Conservation (phyloP, 1,140 invertebrate species). For the Meloidogyne floridensis region DNA sequence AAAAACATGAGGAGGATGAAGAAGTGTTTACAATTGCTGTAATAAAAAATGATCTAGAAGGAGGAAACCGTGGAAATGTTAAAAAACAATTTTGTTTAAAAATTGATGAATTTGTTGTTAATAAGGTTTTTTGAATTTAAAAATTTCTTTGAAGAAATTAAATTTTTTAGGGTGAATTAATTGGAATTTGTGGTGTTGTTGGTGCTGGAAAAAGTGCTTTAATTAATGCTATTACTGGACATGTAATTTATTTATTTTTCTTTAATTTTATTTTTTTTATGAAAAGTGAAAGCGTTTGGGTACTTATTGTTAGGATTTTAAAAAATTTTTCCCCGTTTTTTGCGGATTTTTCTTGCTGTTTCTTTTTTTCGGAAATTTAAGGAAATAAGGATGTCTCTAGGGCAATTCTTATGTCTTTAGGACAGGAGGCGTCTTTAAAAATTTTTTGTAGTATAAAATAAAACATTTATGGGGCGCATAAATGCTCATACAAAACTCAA, state of each 20-base stretch:
- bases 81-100: conserved; percentile 17
- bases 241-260: conserved; percentile 66
- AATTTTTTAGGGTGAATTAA: conserved; percentile 69
- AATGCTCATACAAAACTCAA: no score
- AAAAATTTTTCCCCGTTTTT: no score
- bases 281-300: no score
- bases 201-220: conserved; percentile 76
- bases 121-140: conserved; percentile 11
- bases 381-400: no score
- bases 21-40: not conserved
- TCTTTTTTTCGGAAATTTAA: no score
- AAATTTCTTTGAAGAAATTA: not conserved
- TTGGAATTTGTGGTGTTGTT: conserved; percentile 75
- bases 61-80: not conserved
- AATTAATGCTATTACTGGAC: conserved; percentile 72
- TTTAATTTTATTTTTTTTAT: conserved; percentile 17
- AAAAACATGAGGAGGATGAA: not conserved
- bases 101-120: conserved; percentile 32
- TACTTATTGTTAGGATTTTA: no score
- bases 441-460: no score
- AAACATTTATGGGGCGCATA: no score
- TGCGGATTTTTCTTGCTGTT: no score
- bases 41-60: not conserved
- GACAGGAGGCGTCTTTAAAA: no score
- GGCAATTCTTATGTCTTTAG: no score